phyloP scores from a whole-genome alignment of 2,113 vertebrate species.

The Romanogobio albipinnatus region DNA sequence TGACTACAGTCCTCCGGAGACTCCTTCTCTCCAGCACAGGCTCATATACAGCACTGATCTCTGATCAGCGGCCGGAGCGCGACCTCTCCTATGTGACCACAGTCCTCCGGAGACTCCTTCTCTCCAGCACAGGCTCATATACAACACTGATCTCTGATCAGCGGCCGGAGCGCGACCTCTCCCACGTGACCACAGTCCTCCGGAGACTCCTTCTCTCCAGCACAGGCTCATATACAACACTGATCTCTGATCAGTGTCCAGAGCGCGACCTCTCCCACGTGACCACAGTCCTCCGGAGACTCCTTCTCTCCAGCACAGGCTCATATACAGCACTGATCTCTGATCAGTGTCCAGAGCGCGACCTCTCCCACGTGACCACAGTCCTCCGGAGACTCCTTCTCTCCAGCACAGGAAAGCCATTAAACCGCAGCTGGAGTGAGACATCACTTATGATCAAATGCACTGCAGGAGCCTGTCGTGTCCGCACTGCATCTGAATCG shows the following conservation, averaged over 20 bases:
- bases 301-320: not conserved
- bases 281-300: too few species aligned
- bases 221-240: too few species aligned
- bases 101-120: conserved; percentile 44
- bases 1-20: too few species aligned
- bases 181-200: too few species aligned
- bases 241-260: too few species aligned
- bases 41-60: conserved; percentile 27
- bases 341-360: conserved; percentile 62
- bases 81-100: conserved; percentile 62
- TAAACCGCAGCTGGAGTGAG: conserved; percentile 29
- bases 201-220: too few species aligned
- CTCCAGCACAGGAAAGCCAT: not conserved
- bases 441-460: conserved; percentile 32
- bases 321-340: conserved; percentile 21
- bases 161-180: too few species aligned
- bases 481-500: conserved; percentile 9
- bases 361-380: conserved; percentile 62
- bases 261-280: too few species aligned
- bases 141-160: too few species aligned
- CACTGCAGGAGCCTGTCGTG: conserved; percentile 21
- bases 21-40: not conserved
- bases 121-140: not conserved
- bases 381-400: conserved; percentile 41
- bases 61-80: conserved; percentile 62